A percentile compares a stretch with the other conserved stretches of the same genome.
Evolutionary conservation across 2,797 vertebrate species (phyloP).

Genomic region (Buceros bicornis): DNA sequence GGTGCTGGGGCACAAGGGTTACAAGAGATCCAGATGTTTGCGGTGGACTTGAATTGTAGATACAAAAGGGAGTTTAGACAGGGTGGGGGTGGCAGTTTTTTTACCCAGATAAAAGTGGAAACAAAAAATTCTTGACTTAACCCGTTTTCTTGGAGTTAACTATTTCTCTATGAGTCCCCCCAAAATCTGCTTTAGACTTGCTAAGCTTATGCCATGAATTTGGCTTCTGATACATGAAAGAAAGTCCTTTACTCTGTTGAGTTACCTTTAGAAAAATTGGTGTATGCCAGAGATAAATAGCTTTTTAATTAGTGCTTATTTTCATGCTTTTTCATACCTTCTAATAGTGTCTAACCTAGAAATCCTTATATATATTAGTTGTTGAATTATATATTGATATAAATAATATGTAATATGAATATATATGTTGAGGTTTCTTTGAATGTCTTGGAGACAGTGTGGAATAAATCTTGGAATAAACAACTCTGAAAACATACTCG

Average conservation of each 20-base stretch:
- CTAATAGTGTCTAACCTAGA: not conserved
- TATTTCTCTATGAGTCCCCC: not conserved
- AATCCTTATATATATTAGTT: not conserved
- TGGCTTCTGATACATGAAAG: not conserved
- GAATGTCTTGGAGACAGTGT: not conserved
- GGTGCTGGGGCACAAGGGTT: not conserved
- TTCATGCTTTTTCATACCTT: not conserved
- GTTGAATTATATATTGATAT: not conserved
- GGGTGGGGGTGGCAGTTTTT: not conserved
- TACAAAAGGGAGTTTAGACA: not conserved
- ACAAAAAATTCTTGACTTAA: not conserved
- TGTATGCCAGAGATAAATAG: not conserved
- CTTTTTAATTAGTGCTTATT: not conserved
- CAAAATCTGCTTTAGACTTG: not conserved
- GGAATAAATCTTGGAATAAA: not conserved
- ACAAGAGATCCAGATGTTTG: not conserved
- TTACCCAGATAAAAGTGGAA: not conserved
- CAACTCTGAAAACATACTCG: not conserved
- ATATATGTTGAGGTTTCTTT: not conserved
- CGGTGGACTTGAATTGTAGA: not conserved
- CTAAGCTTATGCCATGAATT: not conserved
- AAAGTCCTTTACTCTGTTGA: not conserved
- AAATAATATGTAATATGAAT: not conserved
- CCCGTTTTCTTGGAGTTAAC: accelerated
- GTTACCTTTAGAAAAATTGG: not conserved